phyloP scores from a whole-genome alignment of 2,888 invertebrate species.

The Hirtodrosophila confusa region DNA sequence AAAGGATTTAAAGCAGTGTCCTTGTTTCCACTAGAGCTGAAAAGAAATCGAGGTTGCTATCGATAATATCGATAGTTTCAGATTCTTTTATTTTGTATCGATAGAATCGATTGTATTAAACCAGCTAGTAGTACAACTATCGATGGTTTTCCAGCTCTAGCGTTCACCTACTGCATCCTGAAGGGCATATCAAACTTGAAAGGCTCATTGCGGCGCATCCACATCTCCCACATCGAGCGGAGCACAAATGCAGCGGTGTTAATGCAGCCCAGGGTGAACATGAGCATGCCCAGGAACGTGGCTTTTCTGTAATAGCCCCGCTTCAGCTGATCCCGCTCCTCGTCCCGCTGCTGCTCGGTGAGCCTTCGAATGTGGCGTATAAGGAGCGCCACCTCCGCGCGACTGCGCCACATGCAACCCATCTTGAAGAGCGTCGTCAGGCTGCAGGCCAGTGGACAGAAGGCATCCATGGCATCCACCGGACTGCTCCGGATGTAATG shows the following conservation, averaged over 20 bases:
- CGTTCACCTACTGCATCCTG: conserved; percentile 56
- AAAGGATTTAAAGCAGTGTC: too few relatives aligned
- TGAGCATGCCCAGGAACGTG: conserved; percentile 57
- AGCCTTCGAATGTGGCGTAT: conserved; percentile 49
- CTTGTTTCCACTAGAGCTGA: too few relatives aligned
- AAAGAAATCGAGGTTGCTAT: too few relatives aligned
- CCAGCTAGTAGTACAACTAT: too few relatives aligned
- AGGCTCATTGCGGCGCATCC: conserved; percentile 25
- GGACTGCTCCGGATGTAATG: conserved; percentile 44
- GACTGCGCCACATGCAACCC: conserved; percentile 60
- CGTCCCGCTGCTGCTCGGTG: conserved; percentile 40
- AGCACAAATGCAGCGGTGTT: conserved; percentile 66
- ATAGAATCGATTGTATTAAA: too few relatives aligned
- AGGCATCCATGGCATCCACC: conserved; percentile 69
- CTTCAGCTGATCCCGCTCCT: conserved; percentile 19
- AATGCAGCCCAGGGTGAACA: conserved; percentile 58
- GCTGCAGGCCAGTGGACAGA: conserved; percentile 70
- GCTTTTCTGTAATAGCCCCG: conserved; percentile 43
- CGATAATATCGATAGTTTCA: too few relatives aligned
- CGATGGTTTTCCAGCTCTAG: too few relatives aligned
- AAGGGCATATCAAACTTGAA: conserved; percentile 71
- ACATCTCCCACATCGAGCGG: conserved; percentile 66
- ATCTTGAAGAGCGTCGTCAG: conserved; percentile 64
- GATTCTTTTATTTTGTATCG: too few relatives aligned
- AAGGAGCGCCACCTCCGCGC: conserved; percentile 51